Conservation (phyloP, 2,888 invertebrate species). For the Rhamphomyia laevipes region DNA sequence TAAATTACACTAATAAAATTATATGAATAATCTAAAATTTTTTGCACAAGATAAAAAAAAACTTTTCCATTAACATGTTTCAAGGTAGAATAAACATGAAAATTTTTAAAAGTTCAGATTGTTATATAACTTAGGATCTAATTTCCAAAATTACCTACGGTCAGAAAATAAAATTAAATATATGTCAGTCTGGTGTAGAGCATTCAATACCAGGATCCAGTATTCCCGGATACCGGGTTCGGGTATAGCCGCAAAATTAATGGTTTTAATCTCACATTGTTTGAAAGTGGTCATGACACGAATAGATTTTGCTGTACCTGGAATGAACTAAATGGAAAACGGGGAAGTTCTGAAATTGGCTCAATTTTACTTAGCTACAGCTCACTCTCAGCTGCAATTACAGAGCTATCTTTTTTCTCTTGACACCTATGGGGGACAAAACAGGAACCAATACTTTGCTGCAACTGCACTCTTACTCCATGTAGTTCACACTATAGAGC, state of each 20-base stretch:
- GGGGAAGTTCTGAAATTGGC: constrained; percentile 12
- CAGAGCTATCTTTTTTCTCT: constrained; percentile 11
- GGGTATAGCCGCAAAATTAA: constrained; percentile 22
- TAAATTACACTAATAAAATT: too few species aligned
- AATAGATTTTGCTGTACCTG: constrained; percentile 19
- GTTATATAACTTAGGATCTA: too few species aligned
- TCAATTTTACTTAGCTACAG: constrained; percentile 17
- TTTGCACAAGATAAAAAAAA: too few species aligned
- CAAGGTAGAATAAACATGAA: too few species aligned
- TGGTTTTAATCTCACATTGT: constrained; percentile 23
- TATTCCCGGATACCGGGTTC: too few species aligned
- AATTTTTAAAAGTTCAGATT: too few species aligned
- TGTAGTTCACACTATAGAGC: constrained; percentile 15
- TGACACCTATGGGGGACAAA: constrained; percentile 19
- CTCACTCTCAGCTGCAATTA: constrained; percentile 4
- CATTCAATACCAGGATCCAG: too few species aligned
- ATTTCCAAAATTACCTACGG: too few species aligned
- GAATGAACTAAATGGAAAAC: constrained; percentile 10
- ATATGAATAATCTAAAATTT: too few species aligned
- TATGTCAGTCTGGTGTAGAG: too few species aligned
- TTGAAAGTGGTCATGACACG: constrained; percentile 15
- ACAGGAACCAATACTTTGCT: constrained; percentile 16
- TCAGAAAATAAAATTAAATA: too few species aligned
- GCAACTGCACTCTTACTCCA: constrained; percentile 13
- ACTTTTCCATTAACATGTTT: too few species aligned